phyloP scores from a whole-genome alignment of 2,113 vertebrate genomes.

The Sceloporus tristichus region DNA sequence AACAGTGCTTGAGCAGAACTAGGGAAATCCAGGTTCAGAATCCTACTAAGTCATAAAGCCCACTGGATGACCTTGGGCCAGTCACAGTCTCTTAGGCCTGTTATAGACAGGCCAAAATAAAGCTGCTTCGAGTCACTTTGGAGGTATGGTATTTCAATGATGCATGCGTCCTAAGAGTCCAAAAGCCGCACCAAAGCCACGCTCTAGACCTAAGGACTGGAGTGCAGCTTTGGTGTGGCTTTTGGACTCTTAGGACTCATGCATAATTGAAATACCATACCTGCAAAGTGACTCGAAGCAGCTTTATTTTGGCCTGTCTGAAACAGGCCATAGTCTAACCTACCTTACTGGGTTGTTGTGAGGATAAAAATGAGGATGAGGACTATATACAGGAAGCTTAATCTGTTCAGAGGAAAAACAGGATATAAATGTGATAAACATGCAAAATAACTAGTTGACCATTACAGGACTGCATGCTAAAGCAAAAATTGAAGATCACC shows the following conservation, averaged over 20 bases:
- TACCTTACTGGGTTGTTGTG: neutral
- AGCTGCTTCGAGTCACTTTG: no score
- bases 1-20: neutral
- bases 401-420: neutral
- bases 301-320: no score
- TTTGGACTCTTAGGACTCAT: no score
- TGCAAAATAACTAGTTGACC: neutral
- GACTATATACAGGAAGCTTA: neutral
- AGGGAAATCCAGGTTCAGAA: neutral
- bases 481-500: neutral
- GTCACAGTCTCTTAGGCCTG: neutral
- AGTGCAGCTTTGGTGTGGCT: no score
- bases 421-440: neutral
- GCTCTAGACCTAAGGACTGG: no score
- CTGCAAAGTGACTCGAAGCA: no score
- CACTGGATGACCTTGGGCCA: neutral
- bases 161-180: no score
- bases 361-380: neutral
- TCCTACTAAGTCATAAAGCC: neutral
- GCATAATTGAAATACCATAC: no score
- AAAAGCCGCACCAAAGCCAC: no score
- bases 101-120: no score
- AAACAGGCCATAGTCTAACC: no score
- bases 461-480: neutral
- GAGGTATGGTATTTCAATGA: no score